A percentile compares a stretch with the other conserved stretches of the same genome.
Conservation (phyloP, 2,888 invertebrate genomes). For the Andrena hattorfiana region DNA sequence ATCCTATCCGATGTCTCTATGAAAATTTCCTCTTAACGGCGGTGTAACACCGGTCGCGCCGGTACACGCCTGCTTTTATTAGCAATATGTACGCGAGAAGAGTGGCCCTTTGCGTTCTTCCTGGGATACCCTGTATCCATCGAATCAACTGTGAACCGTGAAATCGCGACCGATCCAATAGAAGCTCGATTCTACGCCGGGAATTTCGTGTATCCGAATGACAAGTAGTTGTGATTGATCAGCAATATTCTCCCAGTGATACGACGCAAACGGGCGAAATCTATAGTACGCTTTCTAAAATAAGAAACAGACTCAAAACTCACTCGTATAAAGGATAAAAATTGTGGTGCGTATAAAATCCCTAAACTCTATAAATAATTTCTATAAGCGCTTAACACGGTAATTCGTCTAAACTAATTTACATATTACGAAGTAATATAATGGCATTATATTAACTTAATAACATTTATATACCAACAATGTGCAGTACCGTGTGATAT, state of each 20-base stretch:
- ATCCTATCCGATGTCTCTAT: slow-evolving; percentile 41
- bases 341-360: slow-evolving; percentile 64
- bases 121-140: slow-evolving; percentile 65
- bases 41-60: slow-evolving; percentile 10
- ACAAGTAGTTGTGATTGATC: not conserved
- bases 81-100: slow-evolving; percentile 34
- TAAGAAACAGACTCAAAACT: slow-evolving; percentile 60
- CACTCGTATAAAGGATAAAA: slow-evolving; percentile 67
- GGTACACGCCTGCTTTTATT: slow-evolving; percentile 17
- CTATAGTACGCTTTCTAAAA: slow-evolving; percentile 43
- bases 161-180: not conserved
- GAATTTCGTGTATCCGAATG: not conserved
- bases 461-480: slow-evolving; percentile 65
- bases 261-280: slow-evolving; percentile 49
- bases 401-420: slow-evolving; percentile 61
- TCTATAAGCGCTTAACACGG: slow-evolving; percentile 73
- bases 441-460: slow-evolving; percentile 65
- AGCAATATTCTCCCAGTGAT: slow-evolving; percentile 44
- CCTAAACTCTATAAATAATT: slow-evolving; percentile 69
- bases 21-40: slow-evolving; percentile 26
- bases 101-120: slow-evolving; percentile 42
- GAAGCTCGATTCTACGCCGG: not conserved
- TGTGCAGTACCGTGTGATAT: slow-evolving; percentile 50
- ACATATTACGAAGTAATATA: slow-evolving; percentile 58
- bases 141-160: slow-evolving; percentile 23